Percentiles rank a stretch among this genome's conserved stretches.
These are phyloP conservation scores for Phrynocephalus vlangalii DNA, from an alignment of 2,797 vertebrate genomes.

Conservation along the genomic window DNA sequence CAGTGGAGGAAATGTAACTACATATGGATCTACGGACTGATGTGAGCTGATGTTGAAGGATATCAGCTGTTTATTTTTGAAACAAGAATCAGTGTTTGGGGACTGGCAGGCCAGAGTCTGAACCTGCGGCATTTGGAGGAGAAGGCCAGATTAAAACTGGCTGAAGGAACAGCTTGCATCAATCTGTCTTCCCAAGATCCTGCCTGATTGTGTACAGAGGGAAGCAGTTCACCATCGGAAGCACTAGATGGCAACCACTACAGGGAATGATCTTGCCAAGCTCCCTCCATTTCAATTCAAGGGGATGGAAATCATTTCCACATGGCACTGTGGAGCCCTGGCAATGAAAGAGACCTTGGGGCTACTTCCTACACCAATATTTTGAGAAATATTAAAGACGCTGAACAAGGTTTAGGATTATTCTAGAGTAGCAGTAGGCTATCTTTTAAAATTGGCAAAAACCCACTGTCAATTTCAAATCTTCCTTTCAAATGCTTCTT, in stretches of 20 bases:
- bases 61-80: neutral
- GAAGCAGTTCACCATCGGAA: neutral
- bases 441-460: neutral
- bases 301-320: neutral
- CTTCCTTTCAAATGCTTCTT: neutral
- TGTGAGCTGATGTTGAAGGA: neutral
- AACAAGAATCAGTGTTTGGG: neutral
- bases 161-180: neutral
- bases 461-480: neutral
- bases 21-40: neutral
- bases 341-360: neutral
- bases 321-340: neutral
- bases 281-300: neutral
- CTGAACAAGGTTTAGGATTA: neutral
- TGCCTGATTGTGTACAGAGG: neutral
- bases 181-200: neutral
- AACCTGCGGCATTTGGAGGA: neutral
- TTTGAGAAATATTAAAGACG: constrained; percentile 8
- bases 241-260: neutral
- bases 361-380: neutral
- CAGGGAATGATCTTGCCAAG: neutral
- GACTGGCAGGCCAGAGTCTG: neutral
- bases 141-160: neutral
- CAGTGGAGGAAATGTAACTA: constrained; percentile 1
- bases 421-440: neutral